A percentile compares a stretch with the other conserved stretches of the same genome.
Conservation (phyloP, 2,113 vertebrate genomes). For the Podiceps cristatus region DNA sequence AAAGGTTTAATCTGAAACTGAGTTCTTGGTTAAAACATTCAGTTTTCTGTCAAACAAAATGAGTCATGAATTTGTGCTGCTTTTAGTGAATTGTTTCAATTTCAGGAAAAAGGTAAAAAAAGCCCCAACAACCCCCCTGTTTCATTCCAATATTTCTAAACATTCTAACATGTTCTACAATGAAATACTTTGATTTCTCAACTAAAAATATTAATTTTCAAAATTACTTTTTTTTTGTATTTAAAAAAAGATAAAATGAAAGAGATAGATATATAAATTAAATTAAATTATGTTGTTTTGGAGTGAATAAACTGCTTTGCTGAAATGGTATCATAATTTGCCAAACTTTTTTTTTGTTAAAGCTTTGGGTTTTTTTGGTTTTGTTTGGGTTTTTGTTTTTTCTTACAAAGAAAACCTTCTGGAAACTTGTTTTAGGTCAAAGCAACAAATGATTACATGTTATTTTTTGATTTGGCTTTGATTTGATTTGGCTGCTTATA, state of each 20-base stretch:
- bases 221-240: background rate
- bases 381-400: background rate
- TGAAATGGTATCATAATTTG: background rate
- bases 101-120: background rate
- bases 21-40: background rate
- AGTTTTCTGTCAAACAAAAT: background rate
- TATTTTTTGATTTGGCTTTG: background rate
- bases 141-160: background rate
- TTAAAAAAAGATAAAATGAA: background rate
- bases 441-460: background rate
- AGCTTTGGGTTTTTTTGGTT: background rate
- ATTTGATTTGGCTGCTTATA: background rate
- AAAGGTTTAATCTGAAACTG: background rate
- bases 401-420: background rate
- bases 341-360: background rate
- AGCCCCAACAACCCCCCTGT: rapidly evolving
- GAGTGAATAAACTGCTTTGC: background rate
- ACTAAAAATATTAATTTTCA: background rate
- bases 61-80: background rate
- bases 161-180: background rate
- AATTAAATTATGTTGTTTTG: background rate
- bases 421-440: background rate
- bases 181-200: background rate
- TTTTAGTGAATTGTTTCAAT: background rate
- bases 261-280: background rate